Percentiles rank a stretch among this genome's conserved stretches.
Conservation (phyloP, 1,140 invertebrate species). For the Heliconius nattereri region DNA sequence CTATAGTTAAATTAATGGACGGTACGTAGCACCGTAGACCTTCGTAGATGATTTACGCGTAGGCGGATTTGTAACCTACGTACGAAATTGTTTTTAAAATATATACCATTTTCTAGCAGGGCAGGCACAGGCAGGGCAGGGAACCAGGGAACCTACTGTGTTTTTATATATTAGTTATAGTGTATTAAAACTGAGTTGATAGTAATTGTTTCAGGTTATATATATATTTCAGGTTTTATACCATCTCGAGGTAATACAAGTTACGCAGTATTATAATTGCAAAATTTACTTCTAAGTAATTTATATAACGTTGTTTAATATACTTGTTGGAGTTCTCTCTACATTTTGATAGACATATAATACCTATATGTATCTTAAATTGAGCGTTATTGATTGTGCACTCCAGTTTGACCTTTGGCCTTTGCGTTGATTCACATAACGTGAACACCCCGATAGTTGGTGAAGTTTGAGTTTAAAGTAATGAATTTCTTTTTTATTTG, state of each 20-base stretch:
- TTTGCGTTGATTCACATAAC: constrained; percentile 39
- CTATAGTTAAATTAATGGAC: not conserved
- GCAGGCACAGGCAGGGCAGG: not conserved
- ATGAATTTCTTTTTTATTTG: not conserved
- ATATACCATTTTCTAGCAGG: not conserved
- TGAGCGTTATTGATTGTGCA: constrained; percentile 37
- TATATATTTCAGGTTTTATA: no score
- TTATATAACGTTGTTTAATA: not conserved
- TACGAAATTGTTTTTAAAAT: not conserved
- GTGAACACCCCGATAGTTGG: not conserved
- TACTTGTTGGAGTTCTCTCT: not conserved
- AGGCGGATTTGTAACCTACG: not conserved
- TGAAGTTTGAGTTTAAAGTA: not conserved
- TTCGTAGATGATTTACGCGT: not conserved
- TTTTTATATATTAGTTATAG: no score
- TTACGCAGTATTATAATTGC: not conserved
- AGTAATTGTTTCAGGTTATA: not conserved
- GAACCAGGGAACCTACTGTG: no score
- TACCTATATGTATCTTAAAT: constrained; percentile 19
- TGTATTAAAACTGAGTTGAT: no score
- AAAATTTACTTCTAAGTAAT: not conserved
- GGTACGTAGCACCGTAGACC: not conserved
- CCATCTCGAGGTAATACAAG: not conserved
- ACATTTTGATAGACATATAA: not conserved
- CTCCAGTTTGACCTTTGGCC: constrained; percentile 36